These are phyloP conservation scores for Synchiropus splendidus DNA, from an alignment of 2,113 vertebrate genomes.

Conservation along the genomic window DNA sequence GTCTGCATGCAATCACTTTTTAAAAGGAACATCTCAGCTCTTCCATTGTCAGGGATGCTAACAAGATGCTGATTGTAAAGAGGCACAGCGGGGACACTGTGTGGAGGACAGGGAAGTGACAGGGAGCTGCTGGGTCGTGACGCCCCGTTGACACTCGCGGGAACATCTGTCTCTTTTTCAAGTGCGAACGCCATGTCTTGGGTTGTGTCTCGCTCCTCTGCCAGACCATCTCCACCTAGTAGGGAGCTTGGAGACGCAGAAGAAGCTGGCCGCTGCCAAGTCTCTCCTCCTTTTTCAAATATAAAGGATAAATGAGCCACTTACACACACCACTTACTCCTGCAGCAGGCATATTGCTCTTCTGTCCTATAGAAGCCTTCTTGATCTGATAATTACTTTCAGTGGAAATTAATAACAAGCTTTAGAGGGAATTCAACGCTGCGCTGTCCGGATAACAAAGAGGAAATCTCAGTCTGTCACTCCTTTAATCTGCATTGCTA, in stretches of 20 bases:
- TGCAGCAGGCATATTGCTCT: slow-evolving; percentile 26
- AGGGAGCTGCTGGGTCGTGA: slow-evolving; percentile 8
- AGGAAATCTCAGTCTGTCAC: too few relatives aligned
- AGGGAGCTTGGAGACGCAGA: slow-evolving; percentile 46
- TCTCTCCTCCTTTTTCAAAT: slow-evolving; percentile 44
- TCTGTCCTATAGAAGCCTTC: slow-evolving; percentile 46
- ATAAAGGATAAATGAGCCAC: slow-evolving; percentile 51
- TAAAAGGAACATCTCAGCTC: too few relatives aligned
- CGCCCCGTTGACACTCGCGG: slow-evolving; percentile 16
- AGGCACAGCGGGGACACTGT: slow-evolving; percentile 27
- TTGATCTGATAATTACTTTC: slow-evolving; percentile 56
- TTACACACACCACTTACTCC: slow-evolving; percentile 42
- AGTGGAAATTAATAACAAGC: slow-evolving; percentile 41
- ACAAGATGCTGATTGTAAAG: slow-evolving; percentile 20
- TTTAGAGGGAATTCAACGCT: slow-evolving; percentile 29
- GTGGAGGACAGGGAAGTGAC: slow-evolving; percentile 4
- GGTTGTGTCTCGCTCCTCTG: slow-evolving; percentile 35
- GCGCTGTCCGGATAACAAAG: too few relatives aligned
- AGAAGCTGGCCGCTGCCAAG: slow-evolving; percentile 49
- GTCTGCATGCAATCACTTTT: background rate
- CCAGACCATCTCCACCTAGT: slow-evolving; percentile 37
- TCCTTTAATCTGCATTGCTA: too few relatives aligned
- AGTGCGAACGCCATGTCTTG: slow-evolving; percentile 42
- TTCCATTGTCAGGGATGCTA: slow-evolving; percentile 3
- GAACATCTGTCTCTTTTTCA: slow-evolving; percentile 38